Evolutionary conservation across 2,113 vertebrate genomes (phyloP).

Genomic region (Pampusana beccarii): DNA sequence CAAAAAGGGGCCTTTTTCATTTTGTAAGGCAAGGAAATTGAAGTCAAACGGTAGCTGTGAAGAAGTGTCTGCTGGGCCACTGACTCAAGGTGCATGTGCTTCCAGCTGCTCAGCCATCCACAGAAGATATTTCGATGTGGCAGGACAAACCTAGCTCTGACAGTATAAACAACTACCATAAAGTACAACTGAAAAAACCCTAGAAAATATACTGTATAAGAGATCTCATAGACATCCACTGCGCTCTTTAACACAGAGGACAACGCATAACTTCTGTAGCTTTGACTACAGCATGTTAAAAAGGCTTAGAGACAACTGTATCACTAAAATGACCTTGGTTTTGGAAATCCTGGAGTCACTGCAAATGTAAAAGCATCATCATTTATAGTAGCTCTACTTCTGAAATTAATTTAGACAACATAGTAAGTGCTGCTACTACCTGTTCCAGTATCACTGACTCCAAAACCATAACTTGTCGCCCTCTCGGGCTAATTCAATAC

Average conservation of each 20-base stretch:
- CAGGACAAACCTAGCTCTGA: background rate
- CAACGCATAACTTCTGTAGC: background rate
- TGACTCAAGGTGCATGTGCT: background rate
- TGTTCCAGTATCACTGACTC: background rate
- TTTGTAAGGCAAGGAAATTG: background rate
- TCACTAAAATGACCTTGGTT: background rate
- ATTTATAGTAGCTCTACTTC: background rate
- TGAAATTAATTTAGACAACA: background rate
- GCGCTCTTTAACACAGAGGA: background rate
- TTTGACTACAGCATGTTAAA: background rate
- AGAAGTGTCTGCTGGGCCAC: background rate
- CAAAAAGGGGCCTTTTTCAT: background rate
- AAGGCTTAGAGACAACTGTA: background rate
- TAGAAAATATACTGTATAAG: background rate
- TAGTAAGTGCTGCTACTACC: background rate
- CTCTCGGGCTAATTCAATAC: background rate
- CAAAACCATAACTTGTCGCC: background rate
- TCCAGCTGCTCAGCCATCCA: accelerated
- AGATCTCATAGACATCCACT: background rate
- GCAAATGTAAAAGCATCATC: background rate
- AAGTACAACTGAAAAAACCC: background rate
- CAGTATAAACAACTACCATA: background rate
- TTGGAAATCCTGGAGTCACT: background rate
- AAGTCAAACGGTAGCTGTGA: background rate
- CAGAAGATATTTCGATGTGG: background rate